Conservation (phyloP, 2,888 invertebrate species). For the Microchrysa polita region DNA sequence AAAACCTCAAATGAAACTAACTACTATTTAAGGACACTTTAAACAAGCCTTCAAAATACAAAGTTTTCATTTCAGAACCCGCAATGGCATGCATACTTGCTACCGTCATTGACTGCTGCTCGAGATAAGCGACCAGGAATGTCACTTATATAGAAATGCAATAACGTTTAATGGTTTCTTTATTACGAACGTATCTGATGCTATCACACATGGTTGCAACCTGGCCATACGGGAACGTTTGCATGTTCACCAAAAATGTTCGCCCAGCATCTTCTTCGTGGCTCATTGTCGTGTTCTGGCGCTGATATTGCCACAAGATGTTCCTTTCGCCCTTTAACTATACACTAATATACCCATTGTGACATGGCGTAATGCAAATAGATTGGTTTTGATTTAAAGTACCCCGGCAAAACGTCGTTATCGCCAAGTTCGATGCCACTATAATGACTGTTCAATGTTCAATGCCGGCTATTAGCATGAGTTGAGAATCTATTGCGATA, state of each 20-base stretch:
- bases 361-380: conserved; percentile 48
- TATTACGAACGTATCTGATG: conserved; percentile 50
- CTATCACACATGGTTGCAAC: conserved; percentile 43
- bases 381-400: conserved; percentile 49
- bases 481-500: conserved; percentile 15
- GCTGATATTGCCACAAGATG: conserved; percentile 36
- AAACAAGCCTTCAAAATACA: not conserved
- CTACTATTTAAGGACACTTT: no score
- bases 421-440: conserved; percentile 1
- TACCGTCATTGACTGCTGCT: conserved; percentile 44
- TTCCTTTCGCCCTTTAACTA: conserved; percentile 31
- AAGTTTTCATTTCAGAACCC: conserved; percentile 31
- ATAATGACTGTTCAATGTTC: conserved; percentile 14
- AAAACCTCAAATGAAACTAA: no score
- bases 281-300: conserved; percentile 18
- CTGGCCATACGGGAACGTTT: not conserved
- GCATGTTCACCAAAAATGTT: conserved; percentile 33
- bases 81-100: conserved; percentile 8
- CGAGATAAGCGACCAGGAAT: conserved; percentile 48
- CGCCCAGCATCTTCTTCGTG: conserved; percentile 17
- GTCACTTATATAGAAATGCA: conserved; percentile 52
- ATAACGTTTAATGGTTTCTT: conserved; percentile 51
- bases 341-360: conserved; percentile 49
- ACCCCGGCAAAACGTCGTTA: not conserved
- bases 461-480: conserved; percentile 22